Evolutionary conservation across 2,888 invertebrate genomes (phyloP).

Genomic region (Geophilus truncorum): DNA sequence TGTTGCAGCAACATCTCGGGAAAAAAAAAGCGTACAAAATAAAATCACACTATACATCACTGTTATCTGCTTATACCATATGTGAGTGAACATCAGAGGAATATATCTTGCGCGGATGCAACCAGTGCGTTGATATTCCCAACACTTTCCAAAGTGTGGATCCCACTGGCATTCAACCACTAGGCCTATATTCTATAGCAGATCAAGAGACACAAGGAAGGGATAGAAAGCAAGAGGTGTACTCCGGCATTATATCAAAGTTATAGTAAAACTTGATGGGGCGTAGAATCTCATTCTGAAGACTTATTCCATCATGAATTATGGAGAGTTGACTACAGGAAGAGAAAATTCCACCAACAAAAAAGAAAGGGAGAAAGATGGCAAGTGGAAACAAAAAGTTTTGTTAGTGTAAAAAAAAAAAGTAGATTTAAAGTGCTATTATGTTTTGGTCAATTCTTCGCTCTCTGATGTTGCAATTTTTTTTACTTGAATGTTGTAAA

Average conservation of each 20-base stretch:
- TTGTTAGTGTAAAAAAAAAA: too few relatives aligned
- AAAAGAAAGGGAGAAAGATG: background rate
- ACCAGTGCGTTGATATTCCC: background rate
- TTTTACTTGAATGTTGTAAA: too few relatives aligned
- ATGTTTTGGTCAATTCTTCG: too few relatives aligned
- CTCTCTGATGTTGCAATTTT: too few relatives aligned
- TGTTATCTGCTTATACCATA: background rate
- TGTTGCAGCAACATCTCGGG: background rate
- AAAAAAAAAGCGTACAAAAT: background rate
- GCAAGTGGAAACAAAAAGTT: background rate
- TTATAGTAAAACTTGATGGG: background rate
- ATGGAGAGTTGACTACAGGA: background rate
- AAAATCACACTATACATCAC: background rate
- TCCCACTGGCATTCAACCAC: background rate
- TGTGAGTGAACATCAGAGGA: background rate
- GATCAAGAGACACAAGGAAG: background rate
- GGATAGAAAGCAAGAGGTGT: background rate
- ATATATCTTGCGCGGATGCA: background rate
- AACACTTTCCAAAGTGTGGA: background rate
- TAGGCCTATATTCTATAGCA: background rate
- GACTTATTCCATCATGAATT: background rate
- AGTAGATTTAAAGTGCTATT: too few relatives aligned
- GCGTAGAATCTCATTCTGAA: background rate
- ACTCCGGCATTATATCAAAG: background rate
- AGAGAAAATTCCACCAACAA: background rate